Conservation (phyloP, 2,888 invertebrate species). For the Chaitophorus viminalis region DNA sequence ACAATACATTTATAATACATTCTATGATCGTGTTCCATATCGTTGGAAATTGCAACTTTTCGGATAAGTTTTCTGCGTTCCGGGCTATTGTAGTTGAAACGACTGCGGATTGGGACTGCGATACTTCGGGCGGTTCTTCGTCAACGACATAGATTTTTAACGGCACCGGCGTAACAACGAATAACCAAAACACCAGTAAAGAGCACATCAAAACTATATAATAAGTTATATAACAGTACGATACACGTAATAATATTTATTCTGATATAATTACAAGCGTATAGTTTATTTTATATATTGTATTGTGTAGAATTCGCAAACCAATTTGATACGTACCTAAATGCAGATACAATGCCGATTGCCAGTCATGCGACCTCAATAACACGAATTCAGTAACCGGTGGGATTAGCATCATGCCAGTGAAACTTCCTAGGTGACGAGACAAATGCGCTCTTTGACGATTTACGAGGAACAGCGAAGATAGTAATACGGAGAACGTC, state of each 20-base stretch:
- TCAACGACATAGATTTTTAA: neutral
- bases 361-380: neutral
- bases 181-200: slow-evolving; percentile 19
- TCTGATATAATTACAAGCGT: neutral
- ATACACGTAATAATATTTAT: neutral
- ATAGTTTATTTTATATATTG: too few species aligned
- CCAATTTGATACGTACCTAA: neutral
- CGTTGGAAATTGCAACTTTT: neutral
- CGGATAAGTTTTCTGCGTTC: neutral
- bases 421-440: slow-evolving; percentile 35
- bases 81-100: neutral
- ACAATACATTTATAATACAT: slow-evolving; percentile 5
- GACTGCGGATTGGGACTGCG: neutral
- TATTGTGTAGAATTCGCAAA: too few species aligned
- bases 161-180: slow-evolving; percentile 21
- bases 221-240: too few species aligned
- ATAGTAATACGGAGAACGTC: slow-evolving; percentile 29
- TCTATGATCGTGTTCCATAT: neutral
- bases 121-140: neutral
- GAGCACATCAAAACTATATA: neutral
- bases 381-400: slow-evolving; percentile 22
- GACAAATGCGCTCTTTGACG: slow-evolving; percentile 7
- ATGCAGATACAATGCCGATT: neutral
- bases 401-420: slow-evolving; percentile 21
- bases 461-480: neutral